Evolutionary conservation across 2,113 vertebrate genomes (phyloP).

Genomic region (Todiramphus saurophagus): DNA sequence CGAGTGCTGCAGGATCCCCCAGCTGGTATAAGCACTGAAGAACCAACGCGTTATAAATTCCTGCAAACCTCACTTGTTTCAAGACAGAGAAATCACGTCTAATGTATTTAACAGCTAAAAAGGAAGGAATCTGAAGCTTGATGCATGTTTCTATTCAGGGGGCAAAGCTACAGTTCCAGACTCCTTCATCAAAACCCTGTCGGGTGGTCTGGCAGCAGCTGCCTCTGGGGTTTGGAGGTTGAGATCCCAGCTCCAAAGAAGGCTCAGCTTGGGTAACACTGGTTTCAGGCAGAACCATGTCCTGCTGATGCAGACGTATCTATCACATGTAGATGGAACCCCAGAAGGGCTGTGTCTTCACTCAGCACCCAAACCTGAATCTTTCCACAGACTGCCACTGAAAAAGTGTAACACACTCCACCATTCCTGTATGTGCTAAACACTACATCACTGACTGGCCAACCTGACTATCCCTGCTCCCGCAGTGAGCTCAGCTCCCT

Average conservation of each 20-base stretch:
- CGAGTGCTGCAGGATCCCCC: not conserved
- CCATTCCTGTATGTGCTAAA: not conserved
- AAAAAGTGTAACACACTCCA: not conserved
- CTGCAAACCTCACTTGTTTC: not conserved
- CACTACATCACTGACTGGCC: not conserved
- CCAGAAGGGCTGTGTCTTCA: not conserved
- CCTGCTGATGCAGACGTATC: not conserved
- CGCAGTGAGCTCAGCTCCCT: not conserved
- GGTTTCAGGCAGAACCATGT: not conserved
- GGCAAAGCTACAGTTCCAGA: not conserved
- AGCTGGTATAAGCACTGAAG: not conserved
- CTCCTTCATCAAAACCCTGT: not conserved
- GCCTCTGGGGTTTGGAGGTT: not conserved
- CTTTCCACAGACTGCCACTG: not conserved
- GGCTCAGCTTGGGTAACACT: not conserved
- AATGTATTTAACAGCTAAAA: not conserved
- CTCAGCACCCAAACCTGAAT: not conserved
- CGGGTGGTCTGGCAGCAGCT: not conserved
- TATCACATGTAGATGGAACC: fast-evolving
- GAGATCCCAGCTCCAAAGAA: not conserved
- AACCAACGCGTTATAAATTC: not conserved
- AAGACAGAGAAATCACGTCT: not conserved
- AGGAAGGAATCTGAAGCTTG: not conserved
- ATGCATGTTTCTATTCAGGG: not conserved
- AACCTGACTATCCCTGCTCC: not conserved